Evolutionary conservation across 2,113 vertebrate species (phyloP), one percentile per base, ranked within the genome.

Genomic region (Prunella fulvescens): DNA sequence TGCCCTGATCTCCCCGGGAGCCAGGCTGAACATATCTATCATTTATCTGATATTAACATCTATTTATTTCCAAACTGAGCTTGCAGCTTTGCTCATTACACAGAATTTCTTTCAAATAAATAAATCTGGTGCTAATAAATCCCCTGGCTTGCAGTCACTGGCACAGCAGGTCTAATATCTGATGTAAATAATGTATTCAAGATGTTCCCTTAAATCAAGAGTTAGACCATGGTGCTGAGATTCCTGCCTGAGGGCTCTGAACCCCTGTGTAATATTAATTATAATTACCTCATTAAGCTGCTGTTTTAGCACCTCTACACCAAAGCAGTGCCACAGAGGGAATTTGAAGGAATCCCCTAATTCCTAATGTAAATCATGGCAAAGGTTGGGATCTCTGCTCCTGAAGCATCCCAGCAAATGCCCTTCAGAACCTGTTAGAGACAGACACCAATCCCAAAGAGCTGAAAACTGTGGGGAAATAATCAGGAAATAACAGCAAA

Each of bases 141-240:
- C 54, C 90, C 78, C 50, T 39, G 51, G 53, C 37, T 23, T 53
- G 22, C 70, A 79, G 78, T 31, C 39, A 12, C 24, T 67, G 60
- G 53, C 74, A 58, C 67, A 90, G 90, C 70, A 93, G 70, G 62
- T 45, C 61, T 91, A 80, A 95, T 93, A 61, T 77, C 56, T 77
- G 84, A 40, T 62, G 87, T 92, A 95, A 95, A 94, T 94, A 92
- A 95, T 94, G 70, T 50, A 95, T 70, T 79, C 14, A 31, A 91
- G 78, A 81, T 72, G 58, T 79, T 93, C 87, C 62, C 50, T 65
- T 92, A 94, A 86, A 96, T 88, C 88, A 86, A 83, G 74, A 61
- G 53, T 67, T 79, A 84, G 60, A 60, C 48, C 86, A 64, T 2
- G 11, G 45, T 53, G 82, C 74, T 60, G 82, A 84, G 81, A 42